Conservation (phyloP, 2,113 vertebrate species). For the Dicaeum eximium region DNA sequence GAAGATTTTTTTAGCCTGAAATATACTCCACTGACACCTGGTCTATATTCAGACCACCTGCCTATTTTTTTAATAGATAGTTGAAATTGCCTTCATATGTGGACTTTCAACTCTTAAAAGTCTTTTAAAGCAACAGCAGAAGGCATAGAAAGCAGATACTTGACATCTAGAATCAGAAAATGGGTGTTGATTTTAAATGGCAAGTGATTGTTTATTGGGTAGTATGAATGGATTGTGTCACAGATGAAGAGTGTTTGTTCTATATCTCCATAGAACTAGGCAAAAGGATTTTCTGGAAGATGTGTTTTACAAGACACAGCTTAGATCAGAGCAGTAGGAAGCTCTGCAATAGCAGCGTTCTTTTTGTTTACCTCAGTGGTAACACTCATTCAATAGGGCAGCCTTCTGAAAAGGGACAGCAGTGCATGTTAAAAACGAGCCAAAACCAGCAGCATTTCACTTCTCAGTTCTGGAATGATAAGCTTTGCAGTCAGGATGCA, state of each 20-base stretch:
- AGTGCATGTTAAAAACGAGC: neutral
- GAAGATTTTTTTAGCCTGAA: neutral
- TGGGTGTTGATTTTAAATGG: neutral
- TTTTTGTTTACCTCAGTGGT: neutral
- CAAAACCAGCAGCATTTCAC: neutral
- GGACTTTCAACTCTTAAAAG: neutral
- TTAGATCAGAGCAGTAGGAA: neutral
- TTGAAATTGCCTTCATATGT: neutral
- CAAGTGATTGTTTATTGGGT: neutral
- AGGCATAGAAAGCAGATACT: neutral
- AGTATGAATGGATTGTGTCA: neutral
- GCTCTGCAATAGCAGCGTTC: fast-evolving
- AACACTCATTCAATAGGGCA: neutral
- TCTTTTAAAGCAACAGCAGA: neutral
- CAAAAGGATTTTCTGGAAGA: neutral
- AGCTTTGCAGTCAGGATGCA: neutral
- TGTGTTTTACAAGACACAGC: neutral
- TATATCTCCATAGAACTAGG: neutral
- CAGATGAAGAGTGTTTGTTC: neutral
- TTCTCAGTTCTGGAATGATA: neutral
- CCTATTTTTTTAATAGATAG: neutral
- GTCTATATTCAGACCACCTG: neutral
- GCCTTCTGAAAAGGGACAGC: neutral
- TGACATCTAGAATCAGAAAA: neutral
- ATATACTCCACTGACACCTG: neutral